Evolutionary conservation across 1,140 invertebrate genomes (phyloP), one percentile per base, ranked within the genome.

Genomic region (Ooceraea biroi): DNA sequence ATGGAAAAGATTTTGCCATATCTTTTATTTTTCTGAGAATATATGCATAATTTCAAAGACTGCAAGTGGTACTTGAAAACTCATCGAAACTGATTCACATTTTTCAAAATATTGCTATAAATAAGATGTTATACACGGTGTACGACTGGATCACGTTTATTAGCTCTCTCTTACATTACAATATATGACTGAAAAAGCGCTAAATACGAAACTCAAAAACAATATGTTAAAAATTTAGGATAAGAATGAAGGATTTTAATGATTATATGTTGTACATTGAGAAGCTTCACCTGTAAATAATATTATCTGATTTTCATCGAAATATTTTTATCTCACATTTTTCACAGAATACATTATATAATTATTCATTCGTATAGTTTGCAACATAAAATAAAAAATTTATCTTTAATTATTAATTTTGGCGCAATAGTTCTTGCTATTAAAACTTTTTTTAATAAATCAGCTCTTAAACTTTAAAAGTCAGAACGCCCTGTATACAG

Each of bases 91-190:
- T 60, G 76, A 30, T 50, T 78, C 55, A 61, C 57, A 63, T 57
- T 80, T 36, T 50, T 84, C 14, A 27, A 46, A 17, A 69, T 57
- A 57, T 58, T 44, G 50, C 61, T 68, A 80, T 36, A 36, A 36
- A 50, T 46, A 11, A 69, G 25, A 78, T 52, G 41, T 84, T 71
- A 60, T 80, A 80, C 83, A 63, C 44, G 55, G 50, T 63, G 76
- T 82, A 84, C 61, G 65, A 84, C 76, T 80, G 41, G 4, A 63
- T 65, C 30, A 83, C 36, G 74, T 80, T 77, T 66, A 66, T 78
- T 78, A 78, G 66, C 78, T 72, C 46, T 82, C 46, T 66, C 36
- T 36, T 71, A 52, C n/a, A 52, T 52, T 46, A 68, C 48, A 69
- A 66, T 17, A 82, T 30, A 27, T 22, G 57, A 74, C 30, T 82